Percentiles rank a stretch among this genome's conserved stretches.
phyloP scores from a whole-genome alignment of 35 echinoderm and acorn worm species.

The Heliocidaris erythrogramma region DNA sequence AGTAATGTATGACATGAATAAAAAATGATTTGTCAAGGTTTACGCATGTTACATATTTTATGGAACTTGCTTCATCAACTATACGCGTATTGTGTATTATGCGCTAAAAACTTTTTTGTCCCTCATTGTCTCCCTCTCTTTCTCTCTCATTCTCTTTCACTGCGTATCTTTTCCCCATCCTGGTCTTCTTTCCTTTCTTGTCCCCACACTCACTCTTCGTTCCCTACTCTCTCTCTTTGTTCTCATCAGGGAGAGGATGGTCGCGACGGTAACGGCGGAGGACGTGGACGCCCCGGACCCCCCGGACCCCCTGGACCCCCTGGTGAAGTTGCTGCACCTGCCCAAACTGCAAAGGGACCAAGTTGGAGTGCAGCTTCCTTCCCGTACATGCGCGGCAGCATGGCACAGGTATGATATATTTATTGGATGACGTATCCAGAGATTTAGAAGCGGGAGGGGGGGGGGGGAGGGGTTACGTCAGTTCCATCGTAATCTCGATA shows the following conservation, averaged over 20 bases:
- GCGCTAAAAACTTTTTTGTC: too few species aligned
- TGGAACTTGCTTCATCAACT: too few species aligned
- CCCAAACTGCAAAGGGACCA: conserved; percentile 21
- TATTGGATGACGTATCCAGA: too few species aligned
- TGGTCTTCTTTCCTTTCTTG: background rate
- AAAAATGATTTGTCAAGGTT: too few species aligned
- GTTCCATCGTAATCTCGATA: too few species aligned
- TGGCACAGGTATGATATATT: background rate
- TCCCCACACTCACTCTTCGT: background rate
- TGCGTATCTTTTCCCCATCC: background rate
- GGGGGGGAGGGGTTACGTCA: too few species aligned
- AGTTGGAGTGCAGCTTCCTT: background rate
- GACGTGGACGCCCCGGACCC: conserved; percentile 30
- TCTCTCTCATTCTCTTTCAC: too few species aligned
- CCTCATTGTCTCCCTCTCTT: too few species aligned
- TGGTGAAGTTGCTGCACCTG: conserved; percentile 22
- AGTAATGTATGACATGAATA: too few species aligned
- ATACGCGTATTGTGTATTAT: too few species aligned
- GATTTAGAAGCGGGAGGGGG: too few species aligned
- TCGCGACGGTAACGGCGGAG: background rate
- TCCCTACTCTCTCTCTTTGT: background rate
- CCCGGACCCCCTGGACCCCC: conserved; percentile 58
- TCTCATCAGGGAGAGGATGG: conserved; percentile 35
- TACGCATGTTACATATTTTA: too few species aligned
- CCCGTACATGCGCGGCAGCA: background rate